These are phyloP conservation scores for Hemiprocne comata DNA, from an alignment of 2,113 vertebrate species.

Conservation along the genomic window DNA sequence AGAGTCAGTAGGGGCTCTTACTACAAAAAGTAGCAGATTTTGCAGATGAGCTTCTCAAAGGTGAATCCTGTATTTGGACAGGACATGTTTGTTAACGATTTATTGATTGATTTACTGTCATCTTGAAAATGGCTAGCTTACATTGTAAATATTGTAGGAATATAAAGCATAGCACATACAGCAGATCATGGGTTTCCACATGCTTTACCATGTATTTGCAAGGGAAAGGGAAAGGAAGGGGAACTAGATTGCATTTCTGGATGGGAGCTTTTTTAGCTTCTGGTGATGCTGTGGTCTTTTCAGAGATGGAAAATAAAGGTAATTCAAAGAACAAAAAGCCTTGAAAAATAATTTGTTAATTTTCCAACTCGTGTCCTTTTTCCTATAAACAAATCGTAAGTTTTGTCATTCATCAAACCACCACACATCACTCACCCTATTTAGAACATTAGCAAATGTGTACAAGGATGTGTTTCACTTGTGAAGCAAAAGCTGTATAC, in stretches of 20 bases:
- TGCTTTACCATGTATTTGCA: background rate
- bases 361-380: background rate
- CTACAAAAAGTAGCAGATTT: background rate
- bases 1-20: background rate
- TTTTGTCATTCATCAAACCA: background rate
- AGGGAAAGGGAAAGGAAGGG: background rate
- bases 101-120: background rate
- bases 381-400: background rate
- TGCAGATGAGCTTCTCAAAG: background rate
- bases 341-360: background rate
- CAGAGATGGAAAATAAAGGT: background rate
- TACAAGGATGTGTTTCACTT: background rate
- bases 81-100: background rate
- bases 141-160: background rate
- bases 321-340: background rate
- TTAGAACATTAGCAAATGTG: background rate
- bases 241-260: background rate
- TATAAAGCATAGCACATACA: background rate
- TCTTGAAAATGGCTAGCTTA: background rate
- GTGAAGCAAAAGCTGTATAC: background rate
- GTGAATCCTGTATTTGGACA: background rate
- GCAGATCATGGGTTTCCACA: background rate
- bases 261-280: background rate
- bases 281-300: background rate
- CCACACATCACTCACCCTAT: background rate